These are phyloP conservation scores for Sitophilus oryzae DNA, from an alignment of 1,140 invertebrate species.

Conservation along the genomic window DNA sequence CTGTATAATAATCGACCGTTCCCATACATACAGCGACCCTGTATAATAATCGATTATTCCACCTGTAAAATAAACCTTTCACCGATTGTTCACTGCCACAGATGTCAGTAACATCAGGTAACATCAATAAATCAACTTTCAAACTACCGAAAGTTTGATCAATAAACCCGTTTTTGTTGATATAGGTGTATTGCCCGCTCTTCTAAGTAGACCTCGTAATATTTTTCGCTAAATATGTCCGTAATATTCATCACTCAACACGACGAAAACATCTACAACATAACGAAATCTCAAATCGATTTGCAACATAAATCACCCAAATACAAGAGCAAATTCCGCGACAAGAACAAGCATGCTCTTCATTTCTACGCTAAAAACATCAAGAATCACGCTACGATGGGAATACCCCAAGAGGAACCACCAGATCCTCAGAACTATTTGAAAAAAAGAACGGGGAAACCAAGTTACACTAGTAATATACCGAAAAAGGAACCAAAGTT, in stretches of 20 bases:
- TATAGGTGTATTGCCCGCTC: too few relatives aligned
- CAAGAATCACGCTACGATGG: conserved; percentile 50
- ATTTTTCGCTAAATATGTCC: too few relatives aligned
- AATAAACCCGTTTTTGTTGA: too few relatives aligned
- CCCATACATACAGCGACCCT: too few relatives aligned
- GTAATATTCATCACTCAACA: conserved; percentile 47
- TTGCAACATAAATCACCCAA: conserved; percentile 26
- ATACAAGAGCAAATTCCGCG: conserved; percentile 20
- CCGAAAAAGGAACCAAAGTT: conserved; percentile 1
- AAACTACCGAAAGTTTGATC: too few relatives aligned
- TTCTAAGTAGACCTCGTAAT: too few relatives aligned
- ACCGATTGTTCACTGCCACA: too few relatives aligned
- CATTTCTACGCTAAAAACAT: conserved; percentile 14
- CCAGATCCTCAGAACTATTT: conserved; percentile 52
- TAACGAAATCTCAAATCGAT: conserved; percentile 37
- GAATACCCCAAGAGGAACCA: conserved; percentile 51
- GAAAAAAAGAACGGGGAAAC: conserved; percentile 48
- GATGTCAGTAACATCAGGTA: too few relatives aligned
- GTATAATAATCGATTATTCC: too few relatives aligned
- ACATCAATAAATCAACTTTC: too few relatives aligned
- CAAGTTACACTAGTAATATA: conserved; percentile 16
- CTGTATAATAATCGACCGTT: too few relatives aligned
- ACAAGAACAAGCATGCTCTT: conserved; percentile 1
- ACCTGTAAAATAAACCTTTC: too few relatives aligned
- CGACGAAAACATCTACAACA: conserved; percentile 47